Base-by-base conservation (phyloP, 2,797 vertebrate species). In the Limosa lapponica region DNA sequence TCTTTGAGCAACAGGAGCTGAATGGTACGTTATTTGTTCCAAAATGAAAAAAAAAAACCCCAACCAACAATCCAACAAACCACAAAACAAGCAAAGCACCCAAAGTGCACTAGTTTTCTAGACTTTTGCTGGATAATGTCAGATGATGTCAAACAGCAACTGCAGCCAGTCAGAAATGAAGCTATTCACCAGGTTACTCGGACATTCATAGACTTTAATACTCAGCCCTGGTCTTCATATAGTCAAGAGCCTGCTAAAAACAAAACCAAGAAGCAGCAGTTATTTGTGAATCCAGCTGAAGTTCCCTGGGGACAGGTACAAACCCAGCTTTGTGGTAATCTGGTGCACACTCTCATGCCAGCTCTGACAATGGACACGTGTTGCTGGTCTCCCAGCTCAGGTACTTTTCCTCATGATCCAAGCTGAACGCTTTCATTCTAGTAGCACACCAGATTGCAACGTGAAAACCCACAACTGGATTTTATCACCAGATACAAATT, bases 331-430 rank as follows among this genome's bases (percentile, higher is more conserved):
- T 54, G 41, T 4, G 4, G 27, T 17, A 14, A 22, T 4, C 37
- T 22, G 54, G 12, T 11, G 30, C 2, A 14, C 17, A 1, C 41
- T 28, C 44, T 28, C 67, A 6, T 4, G 4, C 39, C 55, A 69
- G 55, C 61, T 34, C 52, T 34, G 55, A 20, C 34, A 13, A 7
- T 0, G 2, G 30, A 5, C 20, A 3, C 0, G 8, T 4, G 20
- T 2, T 49, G 52, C 62, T 54, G 44, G 32, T 66, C 39, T 39
- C 41, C 41, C 32, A 34, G 39, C 7, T 44, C 13, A 37, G 51
- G 28, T 7, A 11, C 17, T 20, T 49, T 24, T 46, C 34, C 67
- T 54, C 1, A 0, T 11, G 51, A 30, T 37, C 46, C 1, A 13
- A 37, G 34, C 2, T 48, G 59, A 61, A 61, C 6, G 0, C 13